Conservation (phyloP, 2,797 vertebrate species). For the Lithobates sylvaticus region DNA sequence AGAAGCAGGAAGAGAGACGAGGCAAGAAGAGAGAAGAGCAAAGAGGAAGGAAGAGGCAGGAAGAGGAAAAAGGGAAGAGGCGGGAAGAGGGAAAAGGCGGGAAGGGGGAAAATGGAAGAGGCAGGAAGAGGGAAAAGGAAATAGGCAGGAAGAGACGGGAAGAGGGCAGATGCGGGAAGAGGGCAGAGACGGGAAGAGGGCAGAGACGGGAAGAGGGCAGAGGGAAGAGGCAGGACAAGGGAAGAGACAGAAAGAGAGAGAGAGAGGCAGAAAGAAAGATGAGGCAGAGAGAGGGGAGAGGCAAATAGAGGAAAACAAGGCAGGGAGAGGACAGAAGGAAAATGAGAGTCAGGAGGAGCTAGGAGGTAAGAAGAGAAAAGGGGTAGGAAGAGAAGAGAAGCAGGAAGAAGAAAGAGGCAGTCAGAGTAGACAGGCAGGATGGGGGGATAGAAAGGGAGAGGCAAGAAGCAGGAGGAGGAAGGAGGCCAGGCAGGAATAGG, state of each 20-base stretch:
- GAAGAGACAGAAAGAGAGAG: neutral
- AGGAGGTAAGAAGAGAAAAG: neutral
- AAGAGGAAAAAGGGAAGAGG: neutral
- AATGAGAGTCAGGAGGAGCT: too few species aligned
- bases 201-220: neutral
- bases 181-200: neutral
- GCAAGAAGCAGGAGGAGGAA: too few species aligned
- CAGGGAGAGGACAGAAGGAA: too few species aligned
- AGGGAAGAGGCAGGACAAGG: too few species aligned
- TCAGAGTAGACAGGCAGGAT: too few species aligned
- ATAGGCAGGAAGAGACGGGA: neutral
- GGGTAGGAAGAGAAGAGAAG: too few species aligned
- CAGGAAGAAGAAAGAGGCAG: too few species aligned
- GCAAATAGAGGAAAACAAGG: neutral
- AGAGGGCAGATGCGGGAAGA: slow-evolving; percentile 1
- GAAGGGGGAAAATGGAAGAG: neutral
- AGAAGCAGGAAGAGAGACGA: neutral
- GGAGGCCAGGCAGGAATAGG: too few species aligned
- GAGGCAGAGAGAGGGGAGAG: too few species aligned
- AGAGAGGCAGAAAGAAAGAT: neutral
- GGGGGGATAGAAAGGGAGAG: too few species aligned
- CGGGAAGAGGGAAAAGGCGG: neutral
- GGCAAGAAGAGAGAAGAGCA: neutral
- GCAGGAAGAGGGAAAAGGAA: neutral
- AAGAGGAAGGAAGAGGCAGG: neutral